These are phyloP conservation scores for Lysandra bellargus DNA, from an alignment of 2,888 invertebrate genomes.

Conservation along the genomic window DNA sequence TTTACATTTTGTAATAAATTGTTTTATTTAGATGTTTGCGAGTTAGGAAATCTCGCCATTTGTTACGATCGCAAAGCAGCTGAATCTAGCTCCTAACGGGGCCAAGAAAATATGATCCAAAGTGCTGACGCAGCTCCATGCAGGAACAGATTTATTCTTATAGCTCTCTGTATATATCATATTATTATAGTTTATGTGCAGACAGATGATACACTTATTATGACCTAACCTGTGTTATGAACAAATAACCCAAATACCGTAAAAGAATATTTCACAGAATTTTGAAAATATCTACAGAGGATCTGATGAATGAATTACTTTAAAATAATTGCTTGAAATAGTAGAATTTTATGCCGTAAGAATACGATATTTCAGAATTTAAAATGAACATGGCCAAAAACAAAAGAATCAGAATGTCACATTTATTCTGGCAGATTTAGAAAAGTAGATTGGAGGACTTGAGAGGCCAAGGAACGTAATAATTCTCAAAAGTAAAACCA, in stretches of 20 bases:
- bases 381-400: neutral
- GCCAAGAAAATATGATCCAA: neutral
- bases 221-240: too few species aligned
- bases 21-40: slow-evolving; percentile 66
- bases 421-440: neutral
- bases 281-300: too few species aligned
- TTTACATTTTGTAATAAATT: slow-evolving; percentile 81
- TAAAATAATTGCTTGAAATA: too few species aligned
- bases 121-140: neutral
- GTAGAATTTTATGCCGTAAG: too few species aligned
- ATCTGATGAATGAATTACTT: too few species aligned
- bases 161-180: neutral
- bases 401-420: neutral
- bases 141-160: neutral
- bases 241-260: too few species aligned
- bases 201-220: too few species aligned
- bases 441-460: neutral
- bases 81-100: slow-evolving; percentile 13
- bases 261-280: neutral
- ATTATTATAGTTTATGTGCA: neutral
- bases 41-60: slow-evolving; percentile 42
- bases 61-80: slow-evolving; percentile 37
- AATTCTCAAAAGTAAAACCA: neutral
- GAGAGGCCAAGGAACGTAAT: neutral
- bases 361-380: neutral